Evolutionary conservation across 2,113 vertebrate species (phyloP).

Genomic region (Salvelinus alpinus): DNA sequence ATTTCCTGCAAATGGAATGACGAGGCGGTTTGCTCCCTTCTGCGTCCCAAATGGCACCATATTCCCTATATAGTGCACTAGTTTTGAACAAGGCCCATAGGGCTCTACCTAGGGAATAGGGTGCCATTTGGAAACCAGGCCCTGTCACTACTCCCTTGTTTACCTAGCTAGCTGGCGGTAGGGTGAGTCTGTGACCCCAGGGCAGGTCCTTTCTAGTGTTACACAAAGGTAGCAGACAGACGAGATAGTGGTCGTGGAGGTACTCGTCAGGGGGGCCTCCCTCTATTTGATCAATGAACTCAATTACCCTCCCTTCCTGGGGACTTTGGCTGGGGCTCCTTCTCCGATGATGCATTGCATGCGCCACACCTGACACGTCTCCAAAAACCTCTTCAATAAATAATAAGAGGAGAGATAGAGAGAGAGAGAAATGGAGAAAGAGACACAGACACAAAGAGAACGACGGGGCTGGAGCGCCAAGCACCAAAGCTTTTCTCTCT

Average conservation of each 20-base stretch:
- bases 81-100: too few species aligned
- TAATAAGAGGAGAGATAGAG: slow-evolving; percentile 59
- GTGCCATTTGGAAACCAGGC: too few species aligned
- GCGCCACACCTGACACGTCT: slow-evolving; percentile 73
- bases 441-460: neutral
- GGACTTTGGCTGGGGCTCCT: slow-evolving; percentile 64
- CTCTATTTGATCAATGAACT: slow-evolving; percentile 87
- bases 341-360: slow-evolving; percentile 75
- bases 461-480: neutral
- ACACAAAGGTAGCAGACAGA: slow-evolving; percentile 51
- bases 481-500: slow-evolving; percentile 34
- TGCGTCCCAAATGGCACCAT: too few species aligned
- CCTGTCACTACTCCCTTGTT: neutral
- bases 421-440: too few species aligned
- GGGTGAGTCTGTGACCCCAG: slow-evolving; percentile 22
- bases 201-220: slow-evolving; percentile 38
- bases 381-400: slow-evolving; percentile 80
- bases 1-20: slow-evolving; percentile 23
- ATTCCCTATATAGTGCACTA: too few species aligned
- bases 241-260: slow-evolving; percentile 23
- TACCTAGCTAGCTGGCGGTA: slow-evolving; percentile 27
- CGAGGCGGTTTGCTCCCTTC: slow-evolving; percentile 8
- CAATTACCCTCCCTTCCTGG: slow-evolving; percentile 81
- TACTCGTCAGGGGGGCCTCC: slow-evolving; percentile 15
- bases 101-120: too few species aligned